phyloP scores from a whole-genome alignment of 1,140 invertebrate species.

The Eumeta japonica region DNA sequence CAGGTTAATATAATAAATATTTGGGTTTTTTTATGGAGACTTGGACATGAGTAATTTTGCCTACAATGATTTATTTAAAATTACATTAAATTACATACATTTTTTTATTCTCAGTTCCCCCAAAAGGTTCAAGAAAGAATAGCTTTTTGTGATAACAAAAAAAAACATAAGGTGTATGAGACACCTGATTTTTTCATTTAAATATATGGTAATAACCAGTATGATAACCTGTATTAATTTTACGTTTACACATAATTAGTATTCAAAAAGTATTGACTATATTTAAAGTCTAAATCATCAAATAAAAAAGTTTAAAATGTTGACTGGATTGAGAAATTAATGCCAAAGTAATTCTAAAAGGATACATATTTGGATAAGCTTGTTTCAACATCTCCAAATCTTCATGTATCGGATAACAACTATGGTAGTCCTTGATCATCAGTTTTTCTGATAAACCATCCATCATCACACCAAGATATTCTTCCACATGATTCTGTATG shows the following conservation, averaged over 20 bases:
- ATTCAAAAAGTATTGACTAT: conserved; percentile 4
- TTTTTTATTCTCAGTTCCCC: too few species aligned
- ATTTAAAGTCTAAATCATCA: background rate
- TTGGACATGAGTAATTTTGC: too few species aligned
- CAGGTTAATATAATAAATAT: too few species aligned
- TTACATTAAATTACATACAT: too few species aligned
- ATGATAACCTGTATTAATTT: background rate
- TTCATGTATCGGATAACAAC: conserved; percentile 60
- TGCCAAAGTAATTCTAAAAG: conserved; percentile 46
- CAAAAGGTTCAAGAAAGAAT: too few species aligned
- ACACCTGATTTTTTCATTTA: too few species aligned
- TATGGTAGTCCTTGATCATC: conserved; percentile 71
- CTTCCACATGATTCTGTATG: conserved; percentile 54
- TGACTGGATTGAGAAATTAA: background rate
- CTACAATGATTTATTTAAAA: too few species aligned
- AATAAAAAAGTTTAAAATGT: conserved; percentile 7
- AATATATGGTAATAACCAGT: background rate
- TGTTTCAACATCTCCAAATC: conserved; percentile 62
- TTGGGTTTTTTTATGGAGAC: too few species aligned
- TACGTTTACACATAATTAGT: background rate
- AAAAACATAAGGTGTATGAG: too few species aligned
- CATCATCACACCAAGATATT: conserved; percentile 62
- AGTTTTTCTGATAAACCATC: conserved; percentile 65
- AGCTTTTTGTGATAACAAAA: too few species aligned
- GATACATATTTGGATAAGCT: conserved; percentile 66